phyloP scores from a whole-genome alignment of 1,140 invertebrate genomes.

The Lysiphlebus fabarum region DNA sequence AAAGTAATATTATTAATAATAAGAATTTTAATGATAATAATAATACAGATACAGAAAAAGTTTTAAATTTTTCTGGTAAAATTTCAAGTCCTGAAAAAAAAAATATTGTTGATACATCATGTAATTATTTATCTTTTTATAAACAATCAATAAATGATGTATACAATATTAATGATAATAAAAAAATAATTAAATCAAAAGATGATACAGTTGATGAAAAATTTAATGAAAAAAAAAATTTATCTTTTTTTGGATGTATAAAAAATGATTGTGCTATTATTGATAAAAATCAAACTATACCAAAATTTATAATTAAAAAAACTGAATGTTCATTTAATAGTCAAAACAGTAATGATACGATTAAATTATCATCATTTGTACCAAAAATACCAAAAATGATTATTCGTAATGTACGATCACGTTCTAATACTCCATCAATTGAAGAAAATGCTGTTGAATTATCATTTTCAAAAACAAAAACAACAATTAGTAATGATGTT shows the following conservation, averaged over 20 bases:
- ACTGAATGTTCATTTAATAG: slow-evolving; percentile 31
- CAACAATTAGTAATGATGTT: no score
- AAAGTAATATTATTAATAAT: no score
- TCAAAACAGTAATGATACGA: slow-evolving; percentile 13
- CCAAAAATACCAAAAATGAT: slow-evolving; percentile 53
- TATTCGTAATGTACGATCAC: slow-evolving; percentile 46
- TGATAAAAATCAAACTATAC: slow-evolving; percentile 26
- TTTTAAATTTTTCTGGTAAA: slow-evolving; percentile 18
- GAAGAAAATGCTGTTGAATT: slow-evolving; percentile 44
- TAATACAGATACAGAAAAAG: slow-evolving; percentile 1
- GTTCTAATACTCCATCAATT: slow-evolving; percentile 45
- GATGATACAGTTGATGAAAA: background rate
- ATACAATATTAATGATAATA: slow-evolving; percentile 1
- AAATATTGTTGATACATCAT: no score
- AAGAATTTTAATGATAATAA: background rate
- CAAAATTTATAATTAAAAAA: slow-evolving; percentile 47
- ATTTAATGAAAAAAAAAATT: slow-evolving; percentile 14
- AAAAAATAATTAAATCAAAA: background rate
- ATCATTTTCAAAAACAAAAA: slow-evolving; percentile 25
- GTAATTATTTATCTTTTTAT: no score
- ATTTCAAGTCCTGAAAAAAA: slow-evolving; percentile 3
- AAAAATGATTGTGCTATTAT: slow-evolving; percentile 15
- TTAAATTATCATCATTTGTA: slow-evolving; percentile 8
- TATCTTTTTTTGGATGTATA: slow-evolving; percentile 26
- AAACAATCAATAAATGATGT: slow-evolving; percentile 9